These are phyloP conservation scores for Megaceryle maxima DNA, from an alignment of 2,113 vertebrate genomes.

Conservation along the genomic window DNA sequence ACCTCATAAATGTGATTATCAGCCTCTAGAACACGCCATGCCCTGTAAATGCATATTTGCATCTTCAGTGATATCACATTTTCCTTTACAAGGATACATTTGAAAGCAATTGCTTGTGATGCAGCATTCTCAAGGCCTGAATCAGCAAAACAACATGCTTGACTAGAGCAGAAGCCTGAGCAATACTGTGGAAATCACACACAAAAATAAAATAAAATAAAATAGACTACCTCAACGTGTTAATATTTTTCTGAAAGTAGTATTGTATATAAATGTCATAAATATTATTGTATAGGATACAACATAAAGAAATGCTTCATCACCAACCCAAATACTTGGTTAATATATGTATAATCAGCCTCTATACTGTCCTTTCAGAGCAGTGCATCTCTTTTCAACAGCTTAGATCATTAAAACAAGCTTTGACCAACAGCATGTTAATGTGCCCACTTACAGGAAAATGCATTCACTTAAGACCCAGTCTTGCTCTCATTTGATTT, in stretches of 20 bases:
- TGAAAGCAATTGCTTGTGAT: constrained; percentile 76
- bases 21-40: constrained; percentile 56
- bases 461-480: constrained; percentile 70
- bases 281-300: not conserved
- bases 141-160: constrained; percentile 80
- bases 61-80: constrained; percentile 50
- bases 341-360: not conserved
- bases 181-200: constrained; percentile 73
- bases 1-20: constrained; percentile 26
- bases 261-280: not conserved
- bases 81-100: constrained; percentile 62
- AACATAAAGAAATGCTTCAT: not conserved
- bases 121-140: constrained; percentile 81
- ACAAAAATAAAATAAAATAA: constrained; percentile 38
- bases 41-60: constrained; percentile 55
- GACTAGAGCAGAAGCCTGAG: constrained; percentile 78
- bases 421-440: constrained; percentile 74
- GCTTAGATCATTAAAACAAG: constrained; percentile 66
- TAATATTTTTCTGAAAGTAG: not conserved
- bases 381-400: constrained; percentile 53
- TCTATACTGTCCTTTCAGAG: constrained; percentile 27
- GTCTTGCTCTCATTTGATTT: constrained; percentile 72
- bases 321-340: constrained; percentile 4
- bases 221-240: not conserved
- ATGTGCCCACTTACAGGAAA: constrained; percentile 76